Percentiles rank a stretch among this genome's conserved stretches.
Evolutionary conservation across 2,888 invertebrate species (phyloP).

Genomic region (Drosophila mimetica): DNA sequence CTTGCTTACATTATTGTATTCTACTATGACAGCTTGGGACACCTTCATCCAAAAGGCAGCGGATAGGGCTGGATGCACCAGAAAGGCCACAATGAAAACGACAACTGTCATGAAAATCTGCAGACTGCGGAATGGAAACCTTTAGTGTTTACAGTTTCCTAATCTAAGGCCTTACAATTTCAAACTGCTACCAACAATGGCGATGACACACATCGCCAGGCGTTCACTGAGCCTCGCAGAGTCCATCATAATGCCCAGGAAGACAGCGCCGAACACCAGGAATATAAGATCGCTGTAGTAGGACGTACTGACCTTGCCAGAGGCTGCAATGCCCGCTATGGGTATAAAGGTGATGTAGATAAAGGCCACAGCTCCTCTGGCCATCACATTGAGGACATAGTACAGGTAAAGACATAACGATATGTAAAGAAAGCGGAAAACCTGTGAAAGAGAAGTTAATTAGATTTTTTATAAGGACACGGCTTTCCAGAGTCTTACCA

Average conservation of each 20-base stretch:
- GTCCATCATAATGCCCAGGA: constrained; percentile 61
- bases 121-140: constrained; percentile 30
- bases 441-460: constrained; percentile 22
- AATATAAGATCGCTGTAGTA: constrained; percentile 57
- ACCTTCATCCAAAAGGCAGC: constrained; percentile 63
- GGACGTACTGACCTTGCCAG: constrained; percentile 14
- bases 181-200: constrained; percentile 32
- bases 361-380: constrained; percentile 55
- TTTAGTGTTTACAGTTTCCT: rapidly evolving
- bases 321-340: constrained; percentile 39
- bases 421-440: constrained; percentile 49
- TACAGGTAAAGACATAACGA: constrained; percentile 34
- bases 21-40: constrained; percentile 41
- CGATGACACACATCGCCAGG: constrained; percentile 23
- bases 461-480: too few relatives aligned
- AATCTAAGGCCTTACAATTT: constrained; percentile 30
- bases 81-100: background rate
- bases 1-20: constrained; percentile 41
- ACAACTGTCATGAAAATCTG: constrained; percentile 34
- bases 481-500: constrained; percentile 30
- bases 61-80: constrained; percentile 27
- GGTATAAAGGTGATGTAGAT: constrained; percentile 53
- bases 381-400: constrained; percentile 59
- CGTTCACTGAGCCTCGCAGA: constrained; percentile 49
- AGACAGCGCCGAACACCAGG: constrained; percentile 18